These are phyloP conservation scores for Pseudomyrmex cubaensis DNA, from an alignment of 1,140 invertebrate species.

Conservation along the genomic window DNA sequence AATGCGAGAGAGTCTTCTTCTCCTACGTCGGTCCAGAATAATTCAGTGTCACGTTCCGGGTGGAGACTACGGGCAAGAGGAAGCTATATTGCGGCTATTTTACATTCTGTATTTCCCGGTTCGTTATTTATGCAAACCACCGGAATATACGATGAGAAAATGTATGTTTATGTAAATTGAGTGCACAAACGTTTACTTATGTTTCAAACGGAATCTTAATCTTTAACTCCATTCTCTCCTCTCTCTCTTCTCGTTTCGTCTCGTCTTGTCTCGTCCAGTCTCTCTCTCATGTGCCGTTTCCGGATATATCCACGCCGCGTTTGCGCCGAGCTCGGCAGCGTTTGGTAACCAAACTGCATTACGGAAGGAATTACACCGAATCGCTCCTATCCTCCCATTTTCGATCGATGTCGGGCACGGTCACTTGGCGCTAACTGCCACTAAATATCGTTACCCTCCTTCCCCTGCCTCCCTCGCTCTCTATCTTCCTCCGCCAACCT, in stretches of 20 bases:
- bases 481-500: too few relatives aligned
- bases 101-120: constrained; percentile 78
- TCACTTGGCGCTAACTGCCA: constrained; percentile 59
- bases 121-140: constrained; percentile 81
- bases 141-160: constrained; percentile 78
- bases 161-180: constrained; percentile 74
- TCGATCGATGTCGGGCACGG: constrained; percentile 60
- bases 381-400: constrained; percentile 43
- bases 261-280: too few relatives aligned
- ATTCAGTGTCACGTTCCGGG: constrained; percentile 57
- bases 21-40: constrained; percentile 54
- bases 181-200: constrained; percentile 70
- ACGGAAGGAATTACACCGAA: constrained; percentile 61
- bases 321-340: constrained; percentile 33
- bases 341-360: constrained; percentile 55
- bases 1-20: constrained; percentile 53
- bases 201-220: constrained; percentile 70
- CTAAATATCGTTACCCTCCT: constrained; percentile 48
- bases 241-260: constrained; percentile 5
- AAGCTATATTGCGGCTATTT: constrained; percentile 69
- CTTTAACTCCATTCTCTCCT: constrained; percentile 52
- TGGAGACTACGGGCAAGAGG: constrained; percentile 34
- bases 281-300: not conserved
- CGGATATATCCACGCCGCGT: constrained; percentile 34
- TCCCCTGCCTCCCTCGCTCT: too few relatives aligned